Base-by-base conservation (phyloP, 2,888 invertebrate species). In the Drosophila mimetica region DNA sequence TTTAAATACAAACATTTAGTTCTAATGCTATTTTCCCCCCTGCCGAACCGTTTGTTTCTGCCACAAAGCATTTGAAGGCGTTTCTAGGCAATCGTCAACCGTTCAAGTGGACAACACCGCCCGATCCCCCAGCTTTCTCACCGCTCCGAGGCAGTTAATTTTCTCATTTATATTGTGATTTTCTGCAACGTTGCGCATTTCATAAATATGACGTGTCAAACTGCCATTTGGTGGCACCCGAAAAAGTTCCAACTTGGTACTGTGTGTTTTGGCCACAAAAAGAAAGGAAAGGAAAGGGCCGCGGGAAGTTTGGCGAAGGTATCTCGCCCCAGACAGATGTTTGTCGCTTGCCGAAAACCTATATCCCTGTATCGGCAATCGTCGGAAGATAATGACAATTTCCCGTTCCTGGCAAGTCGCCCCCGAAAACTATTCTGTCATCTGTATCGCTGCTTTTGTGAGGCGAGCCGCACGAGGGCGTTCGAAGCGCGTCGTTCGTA, bases 401-500 rank as follows among this genome's bases (percentile, higher is more conserved):
- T 74, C 64, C 60, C 74, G 57, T 44, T 42, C 71, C 34, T 32
- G 13, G 46, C 30, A 16, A 20, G 16, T 48, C 42, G 47, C 36
- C 58, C 44, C 47, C 47, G 34, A 48, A 50, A 77, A 69, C 65
- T 86, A 83, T 80, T 83, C 79, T 83, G 74, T 74, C 41, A 42
- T 67, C 46, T 57, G 66, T n/a, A 42, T 13, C 18, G 32, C 39
- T 30, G 20, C 18, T 25, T 74, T 37, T 61, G 65, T 57, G 60
- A 36, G 46, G 41, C 55, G 42, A 55, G n/a, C 53, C 14, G 55
- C 59, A 60, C 72, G 76, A 77, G 79, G 85, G 88, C 85, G 85
- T 79, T 77, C 57, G 61, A 72, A 84, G 79, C 79, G 89, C 89
- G 89, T 89, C 86, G 87, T 77, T 75, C 83, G 74, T 89, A 89